Percentiles rank a stretch among this genome's conserved stretches.
phyloP scores from a whole-genome alignment of 2,113 vertebrate genomes.

The Cyprinodon tularosa region DNA sequence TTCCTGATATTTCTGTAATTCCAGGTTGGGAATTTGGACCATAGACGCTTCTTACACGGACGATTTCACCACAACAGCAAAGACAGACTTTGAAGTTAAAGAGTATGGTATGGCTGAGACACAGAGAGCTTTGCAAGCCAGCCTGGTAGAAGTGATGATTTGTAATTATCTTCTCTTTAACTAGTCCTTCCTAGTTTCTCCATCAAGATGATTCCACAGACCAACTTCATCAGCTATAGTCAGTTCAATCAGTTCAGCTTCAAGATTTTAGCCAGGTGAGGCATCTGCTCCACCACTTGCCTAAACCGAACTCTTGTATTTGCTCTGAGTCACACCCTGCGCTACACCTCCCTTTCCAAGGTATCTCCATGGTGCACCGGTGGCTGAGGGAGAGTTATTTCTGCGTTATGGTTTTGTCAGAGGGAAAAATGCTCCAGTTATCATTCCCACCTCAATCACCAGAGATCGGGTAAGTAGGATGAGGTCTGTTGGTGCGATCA shows the following conservation, averaged over 20 bases:
- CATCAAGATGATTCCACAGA: conserved; percentile 65
- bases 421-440: conserved; percentile 34
- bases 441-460: conserved; percentile 61
- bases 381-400: conserved; percentile 45
- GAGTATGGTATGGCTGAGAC: conserved; percentile 81
- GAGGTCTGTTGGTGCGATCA: background rate
- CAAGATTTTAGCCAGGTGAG: conserved; percentile 73
- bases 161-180: background rate
- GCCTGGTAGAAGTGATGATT: background rate
- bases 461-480: conserved; percentile 47
- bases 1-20: background rate
- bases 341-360: conserved; percentile 40
- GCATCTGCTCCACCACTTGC: background rate
- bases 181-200: conserved; percentile 79
- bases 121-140: background rate
- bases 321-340: background rate
- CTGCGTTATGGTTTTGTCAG: conserved; percentile 71
- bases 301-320: background rate
- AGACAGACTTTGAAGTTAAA: conserved; percentile 88
- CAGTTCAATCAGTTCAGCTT: conserved; percentile 63
- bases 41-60: conserved; percentile 87
- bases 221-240: conserved; percentile 63
- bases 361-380: conserved; percentile 69
- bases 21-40: conserved; percentile 88
- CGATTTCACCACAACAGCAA: conserved; percentile 82